Base-by-base conservation (phyloP, 2,113 vertebrate genomes). In the Zosterops lateralis region DNA sequence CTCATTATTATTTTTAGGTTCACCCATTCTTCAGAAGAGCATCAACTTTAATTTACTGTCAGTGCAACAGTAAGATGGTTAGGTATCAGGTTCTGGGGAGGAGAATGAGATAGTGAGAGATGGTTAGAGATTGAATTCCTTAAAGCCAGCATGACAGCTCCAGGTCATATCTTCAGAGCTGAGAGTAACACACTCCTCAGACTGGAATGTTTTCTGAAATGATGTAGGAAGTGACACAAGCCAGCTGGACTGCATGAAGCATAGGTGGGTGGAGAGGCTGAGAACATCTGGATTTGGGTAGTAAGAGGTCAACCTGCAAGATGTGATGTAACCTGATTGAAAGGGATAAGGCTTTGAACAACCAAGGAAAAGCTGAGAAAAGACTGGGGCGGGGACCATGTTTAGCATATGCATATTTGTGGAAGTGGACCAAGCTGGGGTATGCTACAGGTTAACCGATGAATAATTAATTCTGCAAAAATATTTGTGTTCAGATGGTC, bases 391-490 rank as follows among this genome's bases (percentile, higher is more conserved):
- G n/a, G 31, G 14, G 90, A 32, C 19, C 10, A 15, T n/a, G 40
- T 32, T 26, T 53, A 68, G 32, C 14, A 38, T 17, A 40, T 67
- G 57, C 77, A 80, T 31, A 65, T 53, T 57, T 32, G 32, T n/a
- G 24, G 44, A 53, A 54, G 32, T 24, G 28, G 62, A 72, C 14
- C 53, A 61, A 34, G 18, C 1, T 44, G 58, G 34, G 28, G 2
- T 38, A 36, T 47, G 34, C 13, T 72, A 44, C 20, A 61, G 64
- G 32, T 64, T 53, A 47, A 77, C 17, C 17, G 22, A 22, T 44
- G 40, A 90, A 83, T 86, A 93, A 71, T 45, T 51, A 92, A 45
- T 92, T 87, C 12, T 54, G 54, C 65, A 85, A 77, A 92, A 91
- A 83, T 28, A 68, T 70, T 85, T 0, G 0, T 32, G 29, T 82